phyloP scores from a whole-genome alignment of 1,140 invertebrate species.

The Lasioglossum albipes region DNA sequence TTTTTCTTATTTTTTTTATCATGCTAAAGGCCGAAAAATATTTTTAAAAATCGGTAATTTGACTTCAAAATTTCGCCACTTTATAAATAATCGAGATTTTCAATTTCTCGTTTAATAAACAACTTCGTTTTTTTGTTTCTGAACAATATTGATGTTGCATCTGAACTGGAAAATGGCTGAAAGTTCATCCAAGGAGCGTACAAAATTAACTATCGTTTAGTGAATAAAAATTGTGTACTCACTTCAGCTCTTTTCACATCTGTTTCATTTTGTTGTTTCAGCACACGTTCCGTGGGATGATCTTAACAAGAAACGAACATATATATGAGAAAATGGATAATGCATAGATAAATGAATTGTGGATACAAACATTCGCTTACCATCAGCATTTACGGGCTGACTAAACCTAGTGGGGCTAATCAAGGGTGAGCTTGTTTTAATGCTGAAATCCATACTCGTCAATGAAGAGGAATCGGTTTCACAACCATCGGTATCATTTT shows the following conservation, averaged over 20 bases:
- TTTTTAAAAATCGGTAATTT: no score
- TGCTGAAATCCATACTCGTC: conserved; percentile 47
- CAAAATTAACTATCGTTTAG: background rate
- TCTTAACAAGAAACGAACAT: conserved; percentile 35
- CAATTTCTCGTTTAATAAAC: no score
- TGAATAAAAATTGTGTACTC: conserved; percentile 20
- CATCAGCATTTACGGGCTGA: conserved; percentile 62
- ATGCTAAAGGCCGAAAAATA: no score
- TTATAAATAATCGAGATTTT: no score
- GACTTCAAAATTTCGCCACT: no score
- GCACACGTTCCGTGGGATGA: conserved; percentile 40
- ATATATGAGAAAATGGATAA: background rate
- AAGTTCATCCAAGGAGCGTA: no score
- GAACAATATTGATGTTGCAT: no score
- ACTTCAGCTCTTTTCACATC: conserved; percentile 52
- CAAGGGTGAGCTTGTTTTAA: conserved; percentile 73
- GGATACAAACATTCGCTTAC: conserved; percentile 34
- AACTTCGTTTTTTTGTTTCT: no score
- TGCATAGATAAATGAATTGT: background rate
- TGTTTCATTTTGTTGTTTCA: conserved; percentile 41
- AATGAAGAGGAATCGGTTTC: conserved; percentile 54
- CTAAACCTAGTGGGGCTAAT: conserved; percentile 65
- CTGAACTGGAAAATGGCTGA: no score
- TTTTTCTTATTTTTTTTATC: no score
- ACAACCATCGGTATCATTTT: conserved; percentile 53